Conservation (phyloP, 2,113 vertebrate species). For the Macrotus californicus region DNA sequence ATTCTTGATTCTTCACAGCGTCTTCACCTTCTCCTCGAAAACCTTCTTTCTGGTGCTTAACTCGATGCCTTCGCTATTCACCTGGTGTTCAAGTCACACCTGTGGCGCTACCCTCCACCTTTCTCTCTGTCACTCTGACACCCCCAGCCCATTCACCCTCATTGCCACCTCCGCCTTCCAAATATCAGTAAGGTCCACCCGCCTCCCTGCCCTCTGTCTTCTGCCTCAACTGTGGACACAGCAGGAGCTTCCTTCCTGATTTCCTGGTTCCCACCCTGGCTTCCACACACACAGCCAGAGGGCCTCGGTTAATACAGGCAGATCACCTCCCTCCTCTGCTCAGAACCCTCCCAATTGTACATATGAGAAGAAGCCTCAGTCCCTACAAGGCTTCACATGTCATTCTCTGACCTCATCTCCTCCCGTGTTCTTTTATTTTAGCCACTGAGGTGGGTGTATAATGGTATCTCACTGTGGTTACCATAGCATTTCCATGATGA, state of each 20-base stretch:
- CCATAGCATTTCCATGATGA: not conserved
- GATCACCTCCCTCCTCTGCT: not conserved
- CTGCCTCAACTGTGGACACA: not conserved
- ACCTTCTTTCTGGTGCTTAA: not conserved
- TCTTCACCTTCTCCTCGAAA: not conserved
- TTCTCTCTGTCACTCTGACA: not conserved
- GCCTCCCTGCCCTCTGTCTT: fast-evolving
- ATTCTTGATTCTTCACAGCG: not conserved
- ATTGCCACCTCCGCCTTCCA: not conserved
- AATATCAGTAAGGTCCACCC: not conserved
- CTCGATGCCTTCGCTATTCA: fast-evolving
- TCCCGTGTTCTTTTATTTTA: not conserved
- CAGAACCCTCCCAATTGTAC: not conserved
- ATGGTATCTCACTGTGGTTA: not conserved
- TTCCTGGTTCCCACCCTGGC: not conserved
- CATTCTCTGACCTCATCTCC: not conserved
- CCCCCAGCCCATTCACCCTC: not conserved
- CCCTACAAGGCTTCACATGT: not conserved
- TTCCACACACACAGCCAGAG: not conserved
- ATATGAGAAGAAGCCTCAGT: not conserved
- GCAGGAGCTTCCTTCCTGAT: not conserved
- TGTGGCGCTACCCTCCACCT: too few relatives aligned
- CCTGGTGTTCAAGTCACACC: not conserved
- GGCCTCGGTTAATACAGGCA: not conserved
- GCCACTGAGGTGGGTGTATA: not conserved